Evolutionary conservation across 2,888 invertebrate genomes (phyloP), one percentile per base, ranked within the genome.

Genomic region (Scotopteryx bipunctaria): DNA sequence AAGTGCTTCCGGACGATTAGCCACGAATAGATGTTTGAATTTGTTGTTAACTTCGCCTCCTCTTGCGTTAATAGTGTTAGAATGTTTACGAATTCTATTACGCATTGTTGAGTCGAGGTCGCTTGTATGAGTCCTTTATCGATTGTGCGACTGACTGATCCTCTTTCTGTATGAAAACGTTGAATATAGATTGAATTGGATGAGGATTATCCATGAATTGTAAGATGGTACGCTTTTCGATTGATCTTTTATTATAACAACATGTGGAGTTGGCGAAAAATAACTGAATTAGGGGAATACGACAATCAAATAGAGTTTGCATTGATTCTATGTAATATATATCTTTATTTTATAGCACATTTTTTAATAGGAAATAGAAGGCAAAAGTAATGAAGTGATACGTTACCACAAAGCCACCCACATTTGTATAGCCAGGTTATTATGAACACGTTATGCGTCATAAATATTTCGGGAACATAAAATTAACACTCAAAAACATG

Each of bases 401-500:
- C 74, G 78, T 83, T 81, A 83, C 75, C 71, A 77, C 70, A 73
- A 83, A 85, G 75, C 84, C 89, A 89, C 89, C 88, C 89, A 88
- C 88, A 88, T 89, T 87, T 88, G 83, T 87, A 86, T 86, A 83
- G 86, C 73, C 61, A 70, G 77, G 81, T 83, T 84, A 86, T 89
- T 86, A 86, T 76, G 82, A 78, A 76, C 82, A 77, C 85, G 86
- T 88, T 88, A 90, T 88, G 88, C 84, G 83, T 88, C 89, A 89
- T 89, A 89, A 90, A 89, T 88, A 88, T 88, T 89, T 89, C 87
- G 83, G 84, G 81, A 87, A 89, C 88, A 86, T 89, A 86, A 90
- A 90, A 87, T 89, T 87, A 89, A 90, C 90, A 87, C 87, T 85
- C 83, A 86, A 83, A 87, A 89, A 86, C 85, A 87, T 80, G 86